These are phyloP conservation scores for Enteromius mattozi DNA, from an alignment of 2,797 vertebrate species.

Conservation along the genomic window DNA sequence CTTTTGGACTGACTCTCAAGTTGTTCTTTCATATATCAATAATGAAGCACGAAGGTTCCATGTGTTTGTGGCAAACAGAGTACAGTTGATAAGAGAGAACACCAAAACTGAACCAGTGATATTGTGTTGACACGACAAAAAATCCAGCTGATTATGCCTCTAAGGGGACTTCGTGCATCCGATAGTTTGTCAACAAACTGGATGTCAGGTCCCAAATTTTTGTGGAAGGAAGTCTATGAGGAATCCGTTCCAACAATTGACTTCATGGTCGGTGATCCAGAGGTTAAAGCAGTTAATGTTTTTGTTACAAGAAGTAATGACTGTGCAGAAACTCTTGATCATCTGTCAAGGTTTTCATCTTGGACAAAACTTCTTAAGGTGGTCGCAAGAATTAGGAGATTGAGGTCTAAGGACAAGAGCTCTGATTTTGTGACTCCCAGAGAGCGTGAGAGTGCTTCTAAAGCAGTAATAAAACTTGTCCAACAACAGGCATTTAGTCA, in stretches of 20 bases:
- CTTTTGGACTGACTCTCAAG: slow-evolving; percentile 50
- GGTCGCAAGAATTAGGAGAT: slow-evolving; percentile 52
- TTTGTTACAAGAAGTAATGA: background rate
- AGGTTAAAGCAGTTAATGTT: background rate
- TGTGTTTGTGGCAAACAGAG: slow-evolving; percentile 47
- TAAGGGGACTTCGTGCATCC: slow-evolving; percentile 26
- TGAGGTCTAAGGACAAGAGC: slow-evolving; percentile 1
- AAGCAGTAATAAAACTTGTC: slow-evolving; percentile 41
- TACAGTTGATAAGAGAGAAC: slow-evolving; percentile 48
- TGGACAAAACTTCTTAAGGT: slow-evolving; percentile 49
- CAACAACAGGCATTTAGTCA: slow-evolving; percentile 39
- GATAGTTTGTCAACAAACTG: slow-evolving; percentile 26
- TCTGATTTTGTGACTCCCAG: slow-evolving; percentile 12
- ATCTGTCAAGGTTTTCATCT: slow-evolving; percentile 17
- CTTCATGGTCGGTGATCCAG: no score
- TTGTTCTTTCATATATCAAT: slow-evolving; percentile 45
- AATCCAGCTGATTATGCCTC: slow-evolving; percentile 48
- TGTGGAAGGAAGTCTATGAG: slow-evolving; percentile 10
- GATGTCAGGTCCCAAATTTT: slow-evolving; percentile 31
- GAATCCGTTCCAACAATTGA: no score
- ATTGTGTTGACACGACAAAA: slow-evolving; percentile 38
- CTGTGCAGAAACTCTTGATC: background rate
- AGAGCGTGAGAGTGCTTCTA: slow-evolving; percentile 30
- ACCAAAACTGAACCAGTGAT: slow-evolving; percentile 47
- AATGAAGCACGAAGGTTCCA: slow-evolving; percentile 47